These are phyloP conservation scores for Caenorhabditis angaria DNA, from an alignment of 2,888 invertebrate species.

Conservation along the genomic window DNA sequence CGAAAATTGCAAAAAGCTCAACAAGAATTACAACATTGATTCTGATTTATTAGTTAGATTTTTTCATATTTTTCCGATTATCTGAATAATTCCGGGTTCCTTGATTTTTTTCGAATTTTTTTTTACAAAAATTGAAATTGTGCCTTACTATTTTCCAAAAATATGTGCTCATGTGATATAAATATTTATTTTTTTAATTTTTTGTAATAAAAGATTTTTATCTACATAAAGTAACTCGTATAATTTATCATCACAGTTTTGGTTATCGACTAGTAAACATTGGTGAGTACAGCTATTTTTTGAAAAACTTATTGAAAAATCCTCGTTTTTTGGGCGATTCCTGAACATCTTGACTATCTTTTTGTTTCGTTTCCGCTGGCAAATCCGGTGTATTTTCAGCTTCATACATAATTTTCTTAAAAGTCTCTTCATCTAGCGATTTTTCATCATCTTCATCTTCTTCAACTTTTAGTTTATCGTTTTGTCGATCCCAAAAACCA, in stretches of 20 bases:
- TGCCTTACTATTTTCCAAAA: slow-evolving; percentile 10
- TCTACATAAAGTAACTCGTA: slow-evolving; percentile 1
- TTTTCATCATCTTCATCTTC: slow-evolving; percentile 41
- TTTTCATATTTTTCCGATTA: not conserved
- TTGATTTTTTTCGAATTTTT: slow-evolving; percentile 11
- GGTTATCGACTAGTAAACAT: slow-evolving; percentile 19
- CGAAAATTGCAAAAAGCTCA: slow-evolving; percentile 47
- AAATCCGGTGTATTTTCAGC: slow-evolving; percentile 47
- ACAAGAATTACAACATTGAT: not conserved
- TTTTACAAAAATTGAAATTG: slow-evolving; percentile 11
- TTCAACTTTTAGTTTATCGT: slow-evolving; percentile 33
- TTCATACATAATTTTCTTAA: slow-evolving; percentile 49
- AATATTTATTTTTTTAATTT: slow-evolving; percentile 6
- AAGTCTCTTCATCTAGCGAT: slow-evolving; percentile 51
- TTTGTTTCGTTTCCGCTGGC: slow-evolving; percentile 4
- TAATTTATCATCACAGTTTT: slow-evolving; percentile 13
- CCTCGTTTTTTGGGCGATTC: slow-evolving; percentile 46
- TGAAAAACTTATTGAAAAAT: slow-evolving; percentile 48
- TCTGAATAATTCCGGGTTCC: slow-evolving; percentile 20
- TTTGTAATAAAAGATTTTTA: slow-evolving; percentile 1
- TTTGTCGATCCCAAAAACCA: slow-evolving; percentile 50
- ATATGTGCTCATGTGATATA: slow-evolving; percentile 7
- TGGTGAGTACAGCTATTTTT: slow-evolving; percentile 39
- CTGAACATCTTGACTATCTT: slow-evolving; percentile 2
- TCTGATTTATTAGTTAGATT: too few relatives aligned